These are phyloP conservation scores for Dasyornis broadbenti DNA, from an alignment of 2,113 vertebrate genomes.

Conservation along the genomic window DNA sequence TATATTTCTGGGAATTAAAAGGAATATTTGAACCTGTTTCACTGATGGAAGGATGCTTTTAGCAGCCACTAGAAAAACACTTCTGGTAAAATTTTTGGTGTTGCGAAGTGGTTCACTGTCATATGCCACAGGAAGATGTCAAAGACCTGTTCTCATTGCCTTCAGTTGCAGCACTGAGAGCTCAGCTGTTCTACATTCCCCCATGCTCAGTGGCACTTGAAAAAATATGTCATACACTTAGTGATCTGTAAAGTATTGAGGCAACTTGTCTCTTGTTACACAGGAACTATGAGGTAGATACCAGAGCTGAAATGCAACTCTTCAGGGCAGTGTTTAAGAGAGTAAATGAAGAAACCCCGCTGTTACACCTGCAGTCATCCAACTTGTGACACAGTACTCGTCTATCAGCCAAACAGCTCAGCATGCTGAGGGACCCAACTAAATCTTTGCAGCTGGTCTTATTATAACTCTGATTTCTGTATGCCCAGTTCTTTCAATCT, in stretches of 20 bases:
- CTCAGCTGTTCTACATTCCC: neutral
- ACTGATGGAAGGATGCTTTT: neutral
- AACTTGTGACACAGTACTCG: rapidly evolving
- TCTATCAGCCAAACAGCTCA: neutral
- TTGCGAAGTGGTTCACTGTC: neutral
- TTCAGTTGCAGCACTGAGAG: neutral
- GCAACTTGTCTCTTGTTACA: neutral
- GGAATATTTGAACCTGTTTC: neutral
- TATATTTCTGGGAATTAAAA: neutral
- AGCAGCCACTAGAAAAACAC: neutral
- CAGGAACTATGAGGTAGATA: neutral
- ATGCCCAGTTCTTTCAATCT: neutral
- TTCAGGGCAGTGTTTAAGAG: neutral
- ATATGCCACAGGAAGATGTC: neutral
- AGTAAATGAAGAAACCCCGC: neutral
- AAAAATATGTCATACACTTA: neutral
- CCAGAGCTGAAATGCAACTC: neutral
- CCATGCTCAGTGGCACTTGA: neutral
- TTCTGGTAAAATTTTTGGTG: neutral
- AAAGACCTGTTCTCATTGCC: neutral
- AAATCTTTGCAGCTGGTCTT: neutral
- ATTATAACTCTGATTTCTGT: neutral
- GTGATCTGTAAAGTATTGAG: neutral
- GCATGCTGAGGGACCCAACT: rapidly evolving
- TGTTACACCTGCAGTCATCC: too few species aligned